phyloP scores from a whole-genome alignment of 2,113 vertebrate species.

The Gadus macrocephalus region DNA sequence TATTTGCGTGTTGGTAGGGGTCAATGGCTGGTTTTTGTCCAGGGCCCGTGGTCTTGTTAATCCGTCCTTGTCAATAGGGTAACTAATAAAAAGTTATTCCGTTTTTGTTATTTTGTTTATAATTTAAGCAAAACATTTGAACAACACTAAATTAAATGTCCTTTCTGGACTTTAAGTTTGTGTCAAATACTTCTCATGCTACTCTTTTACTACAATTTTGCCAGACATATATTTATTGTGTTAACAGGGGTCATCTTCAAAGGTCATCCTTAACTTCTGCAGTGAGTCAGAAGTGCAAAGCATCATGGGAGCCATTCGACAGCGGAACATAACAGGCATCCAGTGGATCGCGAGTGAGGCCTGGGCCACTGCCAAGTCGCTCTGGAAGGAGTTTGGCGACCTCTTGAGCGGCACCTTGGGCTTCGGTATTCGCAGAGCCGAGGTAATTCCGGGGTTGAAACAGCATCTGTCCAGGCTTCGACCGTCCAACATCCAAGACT shows the following conservation, averaged over 20 bases:
- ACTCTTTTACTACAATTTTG: no score
- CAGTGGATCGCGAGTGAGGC: constrained; percentile 74
- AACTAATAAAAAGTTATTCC: no score
- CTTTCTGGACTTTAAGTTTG: no score
- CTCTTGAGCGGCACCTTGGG: constrained; percentile 64
- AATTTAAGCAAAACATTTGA: no score
- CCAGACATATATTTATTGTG: not conserved
- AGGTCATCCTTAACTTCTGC: constrained; percentile 64
- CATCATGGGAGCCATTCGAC: constrained; percentile 57
- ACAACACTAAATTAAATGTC: no score
- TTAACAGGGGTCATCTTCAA: constrained; percentile 50
- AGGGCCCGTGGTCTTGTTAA: no score
- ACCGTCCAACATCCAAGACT: constrained; percentile 24
- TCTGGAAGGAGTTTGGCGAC: constrained; percentile 57
- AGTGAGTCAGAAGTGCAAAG: constrained; percentile 59
- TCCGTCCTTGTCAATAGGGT: no score
- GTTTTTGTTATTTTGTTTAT: no score
- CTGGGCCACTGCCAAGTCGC: constrained; percentile 61
- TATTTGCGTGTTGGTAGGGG: no score
- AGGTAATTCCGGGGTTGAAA: constrained; percentile 55
- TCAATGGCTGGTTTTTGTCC: no score
- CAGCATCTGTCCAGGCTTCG: constrained; percentile 43
- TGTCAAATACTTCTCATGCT: no score
- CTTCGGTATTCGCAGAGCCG: constrained; percentile 64
- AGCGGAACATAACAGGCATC: constrained; percentile 56